Evolutionary conservation across 2,797 vertebrate species (phyloP), one percentile per base, ranked within the genome.

Genomic region (Carapus acus): DNA sequence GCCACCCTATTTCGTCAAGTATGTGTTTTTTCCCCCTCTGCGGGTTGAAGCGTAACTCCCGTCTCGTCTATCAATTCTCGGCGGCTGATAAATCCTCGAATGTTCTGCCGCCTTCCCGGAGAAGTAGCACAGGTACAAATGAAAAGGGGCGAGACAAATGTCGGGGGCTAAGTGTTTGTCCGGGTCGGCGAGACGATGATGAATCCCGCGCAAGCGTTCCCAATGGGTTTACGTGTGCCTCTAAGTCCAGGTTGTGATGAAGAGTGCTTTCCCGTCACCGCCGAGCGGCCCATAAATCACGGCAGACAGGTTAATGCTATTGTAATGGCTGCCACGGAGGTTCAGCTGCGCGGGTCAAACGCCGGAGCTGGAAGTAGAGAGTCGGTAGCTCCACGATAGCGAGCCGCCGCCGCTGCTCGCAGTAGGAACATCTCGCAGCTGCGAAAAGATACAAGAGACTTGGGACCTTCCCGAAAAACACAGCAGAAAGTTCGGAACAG

Each of bases 241-340:
- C 39, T 40, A 24, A 53, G 38, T 43, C 19, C 38, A 17, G 19
- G 31, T 50, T 44, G 49, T 54, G 59, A 66, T 55, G 53, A 61
- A 56, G 43, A 56, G 36, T 16, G 16, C 39, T 36, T 53, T 46
- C 18, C 42, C 49, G 49, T 56, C 56, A 52, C 40, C 48, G 16
- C 31, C 5, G 27, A 54, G 50, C 43, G 27, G 18, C 40, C 46
- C 44, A 77, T 75, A 69, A 66, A 67, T 79, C 67, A 75, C 24
- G 7, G 45, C 14, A 3, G 67, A 70, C 67, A 62, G 55, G 38
- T 58, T 76, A 62, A 59, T 62, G 40, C 53, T 51, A 18, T 55
- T 48, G 44, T 61, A 69, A 72, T 59, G 55, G 54, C 61, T 60
- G 52, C 48, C 67, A 59, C 49, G 49, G 23, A 48, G 63, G 63